Evolutionary conservation across 2,888 invertebrate species (phyloP).

Genomic region (Ophion costatus): DNA sequence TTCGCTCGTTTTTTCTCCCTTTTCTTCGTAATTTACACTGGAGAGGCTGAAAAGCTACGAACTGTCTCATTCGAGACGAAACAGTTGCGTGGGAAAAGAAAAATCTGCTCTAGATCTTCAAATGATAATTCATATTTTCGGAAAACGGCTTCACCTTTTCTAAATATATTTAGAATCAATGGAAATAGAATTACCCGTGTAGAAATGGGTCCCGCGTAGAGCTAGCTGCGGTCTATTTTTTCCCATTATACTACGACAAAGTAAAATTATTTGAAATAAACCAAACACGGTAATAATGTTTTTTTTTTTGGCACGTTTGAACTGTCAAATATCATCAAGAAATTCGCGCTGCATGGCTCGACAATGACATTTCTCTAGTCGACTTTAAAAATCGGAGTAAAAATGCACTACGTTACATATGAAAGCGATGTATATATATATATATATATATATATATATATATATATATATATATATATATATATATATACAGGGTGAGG

Average conservation of each 20-base stretch:
- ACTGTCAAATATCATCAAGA: not conserved
- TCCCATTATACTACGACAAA: too few relatives aligned
- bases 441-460: too few relatives aligned
- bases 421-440: too few relatives aligned
- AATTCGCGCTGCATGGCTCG: not conserved
- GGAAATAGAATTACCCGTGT: not conserved
- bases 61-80: too few relatives aligned
- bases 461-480: too few relatives aligned
- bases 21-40: not conserved
- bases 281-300: not conserved
- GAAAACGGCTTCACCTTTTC: not conserved
- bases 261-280: not conserved
- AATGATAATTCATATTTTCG: not conserved
- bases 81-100: too few relatives aligned
- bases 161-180: not conserved
- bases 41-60: not conserved
- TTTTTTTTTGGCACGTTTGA: too few relatives aligned
- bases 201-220: too few relatives aligned
- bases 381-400: not conserved
- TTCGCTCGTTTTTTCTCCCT: not conserved
- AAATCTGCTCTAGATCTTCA: too few relatives aligned
- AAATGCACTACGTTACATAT: not conserved
- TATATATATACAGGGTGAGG: too few relatives aligned
- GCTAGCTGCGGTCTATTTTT: too few relatives aligned
- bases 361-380: not conserved